These are phyloP conservation scores for Bruchidius siliquastri DNA, from an alignment of 2,888 invertebrate genomes.

Conservation along the genomic window DNA sequence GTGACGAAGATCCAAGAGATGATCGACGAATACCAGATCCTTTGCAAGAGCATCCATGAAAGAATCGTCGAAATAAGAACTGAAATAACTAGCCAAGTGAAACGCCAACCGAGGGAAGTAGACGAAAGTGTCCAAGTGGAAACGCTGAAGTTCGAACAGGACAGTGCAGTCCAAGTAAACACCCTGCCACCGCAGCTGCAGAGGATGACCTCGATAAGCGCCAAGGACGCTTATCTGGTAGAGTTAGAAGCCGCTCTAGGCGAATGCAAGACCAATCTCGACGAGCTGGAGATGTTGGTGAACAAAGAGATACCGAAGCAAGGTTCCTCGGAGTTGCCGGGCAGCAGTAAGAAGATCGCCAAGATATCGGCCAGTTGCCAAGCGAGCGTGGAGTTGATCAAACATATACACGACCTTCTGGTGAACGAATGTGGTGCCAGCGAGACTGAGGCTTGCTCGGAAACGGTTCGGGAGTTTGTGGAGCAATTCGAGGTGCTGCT, in stretches of 20 bases:
- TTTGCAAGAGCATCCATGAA: conserved; percentile 59
- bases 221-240: conserved; percentile 76
- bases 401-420: conserved; percentile 71
- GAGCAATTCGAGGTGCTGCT: conserved; percentile 65
- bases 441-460: conserved; percentile 61
- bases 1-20: conserved; percentile 54
- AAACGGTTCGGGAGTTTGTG: conserved; percentile 61
- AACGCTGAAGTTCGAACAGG: conserved; percentile 70
- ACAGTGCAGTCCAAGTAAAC: conserved; percentile 77
- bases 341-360: conserved; percentile 67
- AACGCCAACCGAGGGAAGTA: conserved; percentile 44
- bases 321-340: conserved; percentile 54
- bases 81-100: conserved; percentile 40
- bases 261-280: conserved; percentile 66
- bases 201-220: conserved; percentile 66
- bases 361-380: conserved; percentile 74
- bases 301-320: conserved; percentile 55
- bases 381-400: conserved; percentile 75
- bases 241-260: conserved; percentile 69
- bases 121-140: conserved; percentile 66
- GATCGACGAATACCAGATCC: conserved; percentile 61
- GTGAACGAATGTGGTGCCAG: conserved; percentile 69
- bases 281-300: conserved; percentile 62
- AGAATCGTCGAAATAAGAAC: conserved; percentile 50
- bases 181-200: conserved; percentile 60